Evolutionary conservation across 2,888 invertebrate species (phyloP), one percentile per base, ranked within the genome.

Genomic region (Dynastes tityus): DNA sequence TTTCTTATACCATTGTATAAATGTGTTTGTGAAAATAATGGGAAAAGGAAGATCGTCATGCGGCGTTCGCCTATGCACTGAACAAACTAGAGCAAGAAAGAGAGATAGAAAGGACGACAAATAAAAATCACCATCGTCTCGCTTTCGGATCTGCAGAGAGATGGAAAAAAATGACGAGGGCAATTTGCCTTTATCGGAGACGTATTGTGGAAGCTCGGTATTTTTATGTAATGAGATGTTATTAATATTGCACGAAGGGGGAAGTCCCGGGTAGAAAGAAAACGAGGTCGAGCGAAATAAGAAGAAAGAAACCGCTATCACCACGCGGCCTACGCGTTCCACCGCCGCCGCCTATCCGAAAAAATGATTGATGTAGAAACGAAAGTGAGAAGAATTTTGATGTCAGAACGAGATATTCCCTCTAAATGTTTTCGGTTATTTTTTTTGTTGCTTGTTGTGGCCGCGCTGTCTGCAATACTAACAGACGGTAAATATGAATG

Each of bases 151-250:
- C 51, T 58, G 58, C 11, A 27, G 49, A 27, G 61, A 74, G 61
- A 71, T 37, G 71, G 73, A 37, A 74, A 74, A 73, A 73, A 73
- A 58, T 61, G 61, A 61, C 61, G 61, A 61, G 22, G 73, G 73
- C 61, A 61, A 74, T 61, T 74, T 74, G 61, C 61, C 45, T 74
- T 74, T 74, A 61, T 61, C 61, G 61, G 61, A 61, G 73, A 74
- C 73, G 73, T 74, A 74, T 74, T 74, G 73, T 74, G 73, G 73
- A 74, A 45, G 61, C 40, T 45, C 73, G 61, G 73, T 45, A 74
- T 74, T 74, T 74, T 74, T 74, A 61, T 74, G 73, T 74, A 74
- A 74, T 74, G 73, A 74, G 73, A 74, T 74, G 73, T 74, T 74
- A 74, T 74, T 74, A 74, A 74, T 74, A 74, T 74, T 74, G 73